Evolutionary conservation across 1,140 invertebrate genomes (phyloP).

Genomic region (Yoshiicerus persimilis): DNA sequence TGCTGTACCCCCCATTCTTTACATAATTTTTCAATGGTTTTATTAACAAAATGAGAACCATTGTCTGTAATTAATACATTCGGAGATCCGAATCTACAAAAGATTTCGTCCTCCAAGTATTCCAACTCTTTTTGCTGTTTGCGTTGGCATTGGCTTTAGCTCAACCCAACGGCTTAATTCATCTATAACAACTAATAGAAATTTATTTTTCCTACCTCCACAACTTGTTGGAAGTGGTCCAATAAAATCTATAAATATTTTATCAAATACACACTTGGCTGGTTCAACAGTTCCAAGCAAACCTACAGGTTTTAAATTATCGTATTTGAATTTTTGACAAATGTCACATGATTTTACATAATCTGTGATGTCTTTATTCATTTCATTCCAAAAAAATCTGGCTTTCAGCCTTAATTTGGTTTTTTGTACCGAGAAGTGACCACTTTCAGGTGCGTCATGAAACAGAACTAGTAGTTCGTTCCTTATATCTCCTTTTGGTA

Average conservation of each 20-base stretch:
- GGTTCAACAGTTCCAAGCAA: background rate
- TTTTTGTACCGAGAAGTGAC: constrained; percentile 20
- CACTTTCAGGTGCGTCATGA: constrained; percentile 25
- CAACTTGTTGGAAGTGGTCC: constrained; percentile 36
- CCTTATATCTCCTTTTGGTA: background rate
- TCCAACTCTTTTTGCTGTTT: constrained; percentile 50
- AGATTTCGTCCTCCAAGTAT: constrained; percentile 47
- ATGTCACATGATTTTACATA: constrained; percentile 27
- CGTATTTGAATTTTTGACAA: constrained; percentile 7
- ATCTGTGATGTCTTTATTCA: constrained; percentile 23
- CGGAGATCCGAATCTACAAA: constrained; percentile 51
- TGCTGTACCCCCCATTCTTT: constrained; percentile 9
- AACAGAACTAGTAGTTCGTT: constrained; percentile 10
- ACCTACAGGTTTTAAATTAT: background rate
- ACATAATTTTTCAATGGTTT: constrained; percentile 3
- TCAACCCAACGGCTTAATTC: constrained; percentile 51
- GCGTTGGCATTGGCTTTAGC: constrained; percentile 46
- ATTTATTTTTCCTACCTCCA: constrained; percentile 35
- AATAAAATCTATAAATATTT: constrained; percentile 38
- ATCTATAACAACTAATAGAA: constrained; percentile 51
- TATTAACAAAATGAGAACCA: constrained; percentile 34
- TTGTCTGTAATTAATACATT: constrained; percentile 51
- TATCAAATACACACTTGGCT: constrained; percentile 28
- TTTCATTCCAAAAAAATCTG: constrained; percentile 26
- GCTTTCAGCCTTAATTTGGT: constrained; percentile 15